Conservation (phyloP, 2,888 invertebrate genomes). For the Eumerus sabulonum region DNA sequence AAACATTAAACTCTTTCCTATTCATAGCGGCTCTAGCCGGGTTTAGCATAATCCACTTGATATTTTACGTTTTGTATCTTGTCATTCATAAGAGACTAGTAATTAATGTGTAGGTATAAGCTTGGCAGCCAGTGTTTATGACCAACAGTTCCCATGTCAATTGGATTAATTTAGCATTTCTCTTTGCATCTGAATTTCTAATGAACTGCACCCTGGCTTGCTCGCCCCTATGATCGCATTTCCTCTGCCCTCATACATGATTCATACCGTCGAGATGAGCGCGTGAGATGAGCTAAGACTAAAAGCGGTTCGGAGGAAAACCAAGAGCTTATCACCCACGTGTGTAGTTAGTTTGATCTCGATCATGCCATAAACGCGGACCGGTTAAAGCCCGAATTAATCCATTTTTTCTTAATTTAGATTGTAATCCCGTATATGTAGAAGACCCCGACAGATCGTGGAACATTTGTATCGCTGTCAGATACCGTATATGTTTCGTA, state of each 20-base stretch:
- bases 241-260: slow-evolving; percentile 42
- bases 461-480: not conserved
- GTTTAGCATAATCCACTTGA: no score
- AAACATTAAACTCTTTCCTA: no score
- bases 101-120: no score
- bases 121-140: no score
- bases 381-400: slow-evolving; percentile 10
- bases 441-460: no score
- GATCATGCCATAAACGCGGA: slow-evolving; percentile 7
- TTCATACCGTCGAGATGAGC: slow-evolving; percentile 28
- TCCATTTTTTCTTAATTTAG: slow-evolving; percentile 1
- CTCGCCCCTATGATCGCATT: slow-evolving; percentile 21
- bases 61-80: no score
- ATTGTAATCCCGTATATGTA: slow-evolving; percentile 5
- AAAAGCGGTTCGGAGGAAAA: no score
- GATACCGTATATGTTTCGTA: not conserved
- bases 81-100: no score
- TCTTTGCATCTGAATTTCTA: slow-evolving; percentile 40
- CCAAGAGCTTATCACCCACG: slow-evolving; percentile 17
- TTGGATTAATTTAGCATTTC: slow-evolving; percentile 54
- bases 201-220: slow-evolving; percentile 57
- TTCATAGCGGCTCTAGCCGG: no score
- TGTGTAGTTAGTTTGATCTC: not conserved
- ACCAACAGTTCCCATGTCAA: slow-evolving; percentile 48
- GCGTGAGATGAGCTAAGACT: not conserved